Percentiles rank a stretch among this genome's conserved stretches.
These are phyloP conservation scores for Trogon melanurus DNA, from an alignment of 2,113 vertebrate genomes.

Conservation along the genomic window DNA sequence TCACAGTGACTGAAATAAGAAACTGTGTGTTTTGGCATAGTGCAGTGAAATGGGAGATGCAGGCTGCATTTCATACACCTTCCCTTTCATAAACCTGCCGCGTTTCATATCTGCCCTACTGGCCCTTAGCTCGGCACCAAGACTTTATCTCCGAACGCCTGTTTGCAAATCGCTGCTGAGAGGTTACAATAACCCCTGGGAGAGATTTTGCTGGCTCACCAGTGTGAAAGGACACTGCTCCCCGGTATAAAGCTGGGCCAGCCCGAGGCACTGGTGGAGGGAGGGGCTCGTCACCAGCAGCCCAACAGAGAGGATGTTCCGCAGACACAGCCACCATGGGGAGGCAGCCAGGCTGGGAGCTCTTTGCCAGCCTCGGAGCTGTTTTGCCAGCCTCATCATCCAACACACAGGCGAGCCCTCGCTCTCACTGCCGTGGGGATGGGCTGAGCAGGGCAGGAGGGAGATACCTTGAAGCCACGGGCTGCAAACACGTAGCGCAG, in stretches of 20 bases:
- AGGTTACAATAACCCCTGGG: constrained; percentile 66
- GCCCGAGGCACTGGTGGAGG: constrained; percentile 7
- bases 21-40: constrained; percentile 79
- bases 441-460: not conserved
- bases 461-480: not conserved
- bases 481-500: not conserved
- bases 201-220: constrained; percentile 53
- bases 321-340: constrained; percentile 29
- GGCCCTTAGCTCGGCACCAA: constrained; percentile 35
- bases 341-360: constrained; percentile 35
- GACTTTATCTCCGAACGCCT: constrained; percentile 55
- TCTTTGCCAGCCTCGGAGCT: not conserved
- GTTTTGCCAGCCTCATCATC: not conserved
- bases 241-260: constrained; percentile 8
- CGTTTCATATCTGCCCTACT: constrained; percentile 47
- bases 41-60: constrained; percentile 80
- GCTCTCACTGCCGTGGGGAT: not conserved
- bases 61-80: constrained; percentile 75
- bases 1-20: constrained; percentile 83
- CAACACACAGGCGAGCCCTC: not conserved
- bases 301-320: not conserved
- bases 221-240: constrained; percentile 45
- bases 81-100: constrained; percentile 72
- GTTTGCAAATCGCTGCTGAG: constrained; percentile 66
- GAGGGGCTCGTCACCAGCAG: not conserved